Evolutionary conservation across 2,113 vertebrate genomes (phyloP), one percentile per base, ranked within the genome.

Genomic region (Sula dactylatra): DNA sequence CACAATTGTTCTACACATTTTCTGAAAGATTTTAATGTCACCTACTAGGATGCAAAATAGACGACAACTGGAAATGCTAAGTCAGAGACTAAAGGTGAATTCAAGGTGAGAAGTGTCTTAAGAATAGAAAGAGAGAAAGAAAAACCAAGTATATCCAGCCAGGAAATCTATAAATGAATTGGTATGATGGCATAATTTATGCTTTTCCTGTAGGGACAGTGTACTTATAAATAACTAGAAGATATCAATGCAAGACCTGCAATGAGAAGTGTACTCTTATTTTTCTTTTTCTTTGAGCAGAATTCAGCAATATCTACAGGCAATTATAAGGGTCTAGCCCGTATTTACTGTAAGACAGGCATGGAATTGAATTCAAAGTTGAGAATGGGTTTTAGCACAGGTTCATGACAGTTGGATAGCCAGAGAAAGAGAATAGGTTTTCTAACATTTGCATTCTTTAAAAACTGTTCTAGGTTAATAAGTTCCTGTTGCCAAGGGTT

Each of bases 71-170:
- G 47, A 95, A 91, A 92, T 50, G 3, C 12, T 78, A 86, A 80
- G 92, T 92, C 83, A 95, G 77, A 89, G 93, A 89, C 65, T 92
- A 91, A 93, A 92, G 88, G 86, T 92, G 88, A 96, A 94, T 89
- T 94, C 69, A 96, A 87, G 83, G 80, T 93, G 31, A 91, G 70
- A 88, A 82, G 8, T 61, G 16, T 56, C 65, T 82, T 79, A 71
- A 67, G 64, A 93, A 52, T 6, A 74, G 54, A 80, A 85, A 58
- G 45, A 86, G 10, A 29, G 38, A 44, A 87, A 80, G 29, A 81
- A 86, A 59, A 13, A 45, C 4, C n/a, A 32, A 80, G 17, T 32
- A 42, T 64, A 76, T 5, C 5, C 5, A 79, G 14, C 19, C 25
- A 87, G 49, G 45, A 92, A 95, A 76, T 40, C 69, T 81, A 0